Base-by-base conservation (phyloP, 2,888 invertebrate genomes). In the Hecatera dysodea region DNA sequence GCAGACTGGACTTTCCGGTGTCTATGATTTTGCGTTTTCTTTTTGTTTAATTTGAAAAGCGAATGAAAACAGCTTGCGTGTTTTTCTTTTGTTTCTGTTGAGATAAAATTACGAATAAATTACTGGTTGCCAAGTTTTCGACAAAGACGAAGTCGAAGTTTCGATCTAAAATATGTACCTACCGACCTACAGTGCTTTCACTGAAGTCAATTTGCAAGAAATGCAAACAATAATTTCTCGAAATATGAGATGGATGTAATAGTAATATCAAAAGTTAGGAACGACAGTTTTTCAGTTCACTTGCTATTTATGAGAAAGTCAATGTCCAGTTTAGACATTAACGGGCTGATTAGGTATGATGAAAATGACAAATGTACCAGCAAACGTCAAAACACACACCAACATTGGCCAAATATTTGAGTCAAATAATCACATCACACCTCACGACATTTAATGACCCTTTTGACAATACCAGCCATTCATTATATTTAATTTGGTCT, bases 401-500 rank as follows among this genome's bases (percentile, higher is more conserved):
- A 55, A 65, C 44, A 71, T 55, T 70, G 48, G 44, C 33, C 36
- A 56, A 76, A 61, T 24, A 27, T 48, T 61, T 60, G 60, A 29
- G 61, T 53, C 64, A 66, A 67, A 76, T n/a, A 61, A 53, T 42
- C 62, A 67, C 61, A 57, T 64, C 50, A 42, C 74, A 62, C 55
- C n/a, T 57, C 72, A 63, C 46, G 55, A 55, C 55, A 68, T 53
- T 50, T 52, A 63, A 72, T 65, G 64, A 61, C 22, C 52, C 11
- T 72, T 77, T 59, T 67, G 67, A 81, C 67, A 73, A 77, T 39
- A 19, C 42, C 39, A 64, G 68, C 80, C 60, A 67, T 81, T 72
- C 62, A 77, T 72, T 76, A 82, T 27, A 78, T 75, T 89, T 83
- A 80, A 82, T 81, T 84, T 89, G 88, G 57, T 57, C 61, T 83